These are phyloP conservation scores for Lepisosteus oculatus DNA, from an alignment of 2,113 vertebrate genomes.

Conservation along the genomic window DNA sequence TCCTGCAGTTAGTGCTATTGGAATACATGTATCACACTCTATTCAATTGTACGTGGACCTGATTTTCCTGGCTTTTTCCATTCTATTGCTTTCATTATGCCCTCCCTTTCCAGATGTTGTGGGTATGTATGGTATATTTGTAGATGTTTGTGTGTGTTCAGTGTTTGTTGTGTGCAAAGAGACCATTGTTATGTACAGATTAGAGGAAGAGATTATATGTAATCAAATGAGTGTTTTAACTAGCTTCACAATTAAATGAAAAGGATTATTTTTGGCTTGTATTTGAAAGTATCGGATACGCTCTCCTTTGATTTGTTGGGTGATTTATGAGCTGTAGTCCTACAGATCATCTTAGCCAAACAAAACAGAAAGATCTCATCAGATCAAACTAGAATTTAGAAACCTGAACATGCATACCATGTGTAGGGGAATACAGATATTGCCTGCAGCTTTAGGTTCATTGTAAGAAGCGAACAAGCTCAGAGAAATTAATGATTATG, in stretches of 20 bases:
- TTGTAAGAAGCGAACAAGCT: too few relatives aligned
- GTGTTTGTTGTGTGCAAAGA: slow-evolving; percentile 37
- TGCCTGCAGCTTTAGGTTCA: too few relatives aligned
- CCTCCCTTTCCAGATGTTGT: slow-evolving; percentile 77
- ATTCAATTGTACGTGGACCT: slow-evolving; percentile 51
- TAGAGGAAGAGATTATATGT: slow-evolving; percentile 45
- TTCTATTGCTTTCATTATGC: slow-evolving; percentile 71
- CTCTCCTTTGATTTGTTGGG: slow-evolving; percentile 31
- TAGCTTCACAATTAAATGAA: slow-evolving; percentile 26
- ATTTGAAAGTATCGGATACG: slow-evolving; percentile 36
- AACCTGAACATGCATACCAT: too few relatives aligned
- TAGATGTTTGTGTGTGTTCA: slow-evolving; percentile 50
- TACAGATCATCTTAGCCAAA: background rate
- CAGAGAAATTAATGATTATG: too few relatives aligned
- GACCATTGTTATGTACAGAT: slow-evolving; percentile 28
- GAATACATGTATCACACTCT: background rate
- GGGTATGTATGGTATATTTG: slow-evolving; percentile 73
- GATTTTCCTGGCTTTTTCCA: slow-evolving; percentile 67
- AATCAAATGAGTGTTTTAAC: slow-evolving; percentile 32
- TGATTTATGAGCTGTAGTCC: slow-evolving; percentile 32
- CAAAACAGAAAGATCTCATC: too few relatives aligned
- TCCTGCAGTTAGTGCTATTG: slow-evolving; percentile 36
- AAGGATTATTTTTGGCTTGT: slow-evolving; percentile 22
- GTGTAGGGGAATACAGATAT: too few relatives aligned
- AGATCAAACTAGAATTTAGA: too few relatives aligned